phyloP scores from a whole-genome alignment of 2,797 vertebrate species.

The Molossus molossus region DNA sequence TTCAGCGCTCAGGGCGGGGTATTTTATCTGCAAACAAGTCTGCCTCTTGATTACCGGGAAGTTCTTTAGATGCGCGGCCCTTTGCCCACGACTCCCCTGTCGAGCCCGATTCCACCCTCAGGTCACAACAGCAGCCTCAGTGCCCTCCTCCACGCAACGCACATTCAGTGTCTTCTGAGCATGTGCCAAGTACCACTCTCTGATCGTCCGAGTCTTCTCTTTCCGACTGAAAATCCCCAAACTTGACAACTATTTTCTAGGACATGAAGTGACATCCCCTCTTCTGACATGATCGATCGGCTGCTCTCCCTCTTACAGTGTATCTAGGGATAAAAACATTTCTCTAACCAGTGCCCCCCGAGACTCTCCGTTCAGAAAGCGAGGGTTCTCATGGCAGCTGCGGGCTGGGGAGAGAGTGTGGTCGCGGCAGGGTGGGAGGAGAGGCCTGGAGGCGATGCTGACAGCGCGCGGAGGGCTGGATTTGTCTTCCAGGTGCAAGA shows the following conservation, averaged over 20 bases:
- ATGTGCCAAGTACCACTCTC: background rate
- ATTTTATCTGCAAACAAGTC: background rate
- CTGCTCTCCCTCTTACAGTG: background rate
- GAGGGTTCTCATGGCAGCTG: background rate
- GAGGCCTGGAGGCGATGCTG: accelerated
- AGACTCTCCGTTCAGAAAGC: background rate
- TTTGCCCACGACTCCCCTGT: background rate
- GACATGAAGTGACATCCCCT: background rate
- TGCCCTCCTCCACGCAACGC: background rate
- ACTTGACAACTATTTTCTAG: background rate
- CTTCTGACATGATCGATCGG: background rate
- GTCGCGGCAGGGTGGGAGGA: background rate
- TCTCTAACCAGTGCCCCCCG: background rate
- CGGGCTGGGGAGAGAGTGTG: background rate
- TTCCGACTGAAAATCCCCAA: background rate
- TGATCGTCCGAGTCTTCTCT: background rate
- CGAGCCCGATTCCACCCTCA: background rate
- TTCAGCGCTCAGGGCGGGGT: background rate
- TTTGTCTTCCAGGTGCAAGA: background rate
- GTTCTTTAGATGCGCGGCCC: background rate
- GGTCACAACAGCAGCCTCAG: background rate
- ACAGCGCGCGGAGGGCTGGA: accelerated
- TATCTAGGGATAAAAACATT: background rate
- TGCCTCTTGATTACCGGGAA: background rate
- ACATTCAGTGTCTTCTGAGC: background rate